Evolutionary conservation across 2,113 vertebrate species (phyloP), one percentile per base, ranked within the genome.

Genomic region (Chaetura pelagica): DNA sequence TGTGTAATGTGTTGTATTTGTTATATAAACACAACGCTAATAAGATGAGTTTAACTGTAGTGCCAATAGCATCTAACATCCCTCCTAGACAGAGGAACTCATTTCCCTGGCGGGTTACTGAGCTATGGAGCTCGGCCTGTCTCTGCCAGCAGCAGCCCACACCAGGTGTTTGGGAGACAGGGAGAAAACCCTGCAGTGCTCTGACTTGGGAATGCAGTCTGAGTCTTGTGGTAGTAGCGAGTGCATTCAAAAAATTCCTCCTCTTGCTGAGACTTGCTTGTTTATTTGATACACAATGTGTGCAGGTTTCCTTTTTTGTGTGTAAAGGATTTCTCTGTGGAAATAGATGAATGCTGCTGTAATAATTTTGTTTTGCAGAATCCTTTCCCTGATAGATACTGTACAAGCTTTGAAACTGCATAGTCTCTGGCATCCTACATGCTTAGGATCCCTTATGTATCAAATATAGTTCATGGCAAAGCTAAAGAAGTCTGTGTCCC

Each of bases 201-300:
- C 7, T 0, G 8, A 12, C 58, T 30, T 17, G 44, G 73, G n/a
- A 72, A 54, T 2, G 1, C 6, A 40, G 59, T 34, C 57, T 20
- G 48, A 78, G 63, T 57, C 61, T 67, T 64, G 49, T 29, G 79
- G 68, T 75, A 68, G 69, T 17, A 68, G 63, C 2, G 38, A 84
- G 24, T 0, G 0, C 1, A 0, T 75, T 75, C 7, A 71, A 55
- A 95, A 73, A 80, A 78, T 72, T 74, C 30, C 69, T 91, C 32
- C 58, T 82, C 91, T 78, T 94, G 93, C 76, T 64, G 72, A 44
- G 73, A 78, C 95, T 96, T 91, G 83, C 79, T 87, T 68, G 35
- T 91, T 86, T 92, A 34, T 91, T 89, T 93, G 91, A 85, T 83
- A 67, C 26, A 69, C 63, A 63, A 44, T 9, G 48, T 11, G 29